Evolutionary conservation across 2,797 vertebrate genomes (phyloP).

Genomic region (Ptychadena robeensis): DNA sequence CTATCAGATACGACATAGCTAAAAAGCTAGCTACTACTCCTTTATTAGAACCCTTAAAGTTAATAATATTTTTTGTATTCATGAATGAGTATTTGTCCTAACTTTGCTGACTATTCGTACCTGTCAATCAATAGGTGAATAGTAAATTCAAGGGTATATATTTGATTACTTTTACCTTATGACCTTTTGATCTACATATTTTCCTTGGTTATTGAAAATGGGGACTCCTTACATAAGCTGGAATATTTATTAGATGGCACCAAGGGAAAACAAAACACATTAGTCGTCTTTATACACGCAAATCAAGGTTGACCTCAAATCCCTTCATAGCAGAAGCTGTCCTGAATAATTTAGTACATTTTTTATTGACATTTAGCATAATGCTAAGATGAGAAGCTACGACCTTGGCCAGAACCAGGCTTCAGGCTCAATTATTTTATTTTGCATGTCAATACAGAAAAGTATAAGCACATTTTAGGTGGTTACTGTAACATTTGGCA

Average conservation of each 20-base stretch:
- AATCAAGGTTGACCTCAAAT: slow-evolving; percentile 40
- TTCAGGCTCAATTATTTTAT: background rate
- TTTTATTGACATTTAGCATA: slow-evolving; percentile 23
- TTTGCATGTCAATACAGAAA: background rate
- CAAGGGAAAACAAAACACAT: background rate
- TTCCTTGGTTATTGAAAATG: background rate
- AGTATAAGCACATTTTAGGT: background rate
- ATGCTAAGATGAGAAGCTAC: slow-evolving; percentile 8
- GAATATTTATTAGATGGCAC: slow-evolving; percentile 5
- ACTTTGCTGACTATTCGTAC: background rate
- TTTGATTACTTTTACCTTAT: slow-evolving; percentile 28
- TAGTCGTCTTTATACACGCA: slow-evolving; percentile 5
- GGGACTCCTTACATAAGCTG: background rate
- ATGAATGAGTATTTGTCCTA: background rate
- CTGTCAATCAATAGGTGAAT: background rate
- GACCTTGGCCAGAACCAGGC: background rate
- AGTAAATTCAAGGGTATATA: background rate
- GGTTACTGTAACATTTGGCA: background rate
- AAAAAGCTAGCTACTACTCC: too few relatives aligned
- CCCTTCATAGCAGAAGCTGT: slow-evolving; percentile 6
- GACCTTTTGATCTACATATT: slow-evolving; percentile 9
- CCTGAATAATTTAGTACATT: slow-evolving; percentile 38
- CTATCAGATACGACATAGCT: too few relatives aligned
- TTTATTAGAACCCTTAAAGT: background rate
- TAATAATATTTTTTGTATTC: background rate